These are phyloP conservation scores for Drosophila carrolli DNA, from an alignment of 1,140 invertebrate species.

Conservation along the genomic window DNA sequence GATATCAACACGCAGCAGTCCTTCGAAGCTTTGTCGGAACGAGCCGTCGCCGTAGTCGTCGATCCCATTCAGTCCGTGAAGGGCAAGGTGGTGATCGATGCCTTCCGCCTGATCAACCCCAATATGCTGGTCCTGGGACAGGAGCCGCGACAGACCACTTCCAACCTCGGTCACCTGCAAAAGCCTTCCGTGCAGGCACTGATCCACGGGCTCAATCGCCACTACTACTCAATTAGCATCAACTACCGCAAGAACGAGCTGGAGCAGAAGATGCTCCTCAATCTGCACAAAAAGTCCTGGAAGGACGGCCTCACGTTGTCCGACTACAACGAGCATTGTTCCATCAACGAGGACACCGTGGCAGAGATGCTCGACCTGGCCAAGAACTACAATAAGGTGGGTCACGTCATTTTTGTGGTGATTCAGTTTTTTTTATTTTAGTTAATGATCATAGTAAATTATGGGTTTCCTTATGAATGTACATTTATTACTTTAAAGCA, in stretches of 20 bases:
- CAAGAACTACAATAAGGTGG: constrained; percentile 98
- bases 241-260: constrained; percentile 99
- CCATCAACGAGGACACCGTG: constrained; percentile 95
- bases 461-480: too few species aligned
- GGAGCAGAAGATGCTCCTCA: constrained; percentile 99
- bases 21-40: constrained; percentile 98
- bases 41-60: constrained; percentile 99
- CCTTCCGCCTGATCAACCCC: constrained; percentile 98
- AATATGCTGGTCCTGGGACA: constrained; percentile 99
- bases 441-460: too few species aligned
- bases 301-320: constrained; percentile 98
- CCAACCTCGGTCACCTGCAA: constrained; percentile 98
- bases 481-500: too few species aligned
- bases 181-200: constrained; percentile 99
- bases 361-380: constrained; percentile 98
- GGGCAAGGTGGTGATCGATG: constrained; percentile 98
- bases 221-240: constrained; percentile 99
- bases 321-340: constrained; percentile 98
- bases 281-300: constrained; percentile 99
- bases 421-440: not conserved
- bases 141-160: constrained; percentile 99
- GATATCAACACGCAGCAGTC: constrained; percentile 99
- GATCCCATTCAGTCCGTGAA: constrained; percentile 99
- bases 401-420: not conserved
- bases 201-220: constrained; percentile 99